A percentile compares a stretch with the other conserved stretches of the same genome.
phyloP scores from a whole-genome alignment of 2,888 invertebrate genomes.

The Drosophila algonquin region DNA sequence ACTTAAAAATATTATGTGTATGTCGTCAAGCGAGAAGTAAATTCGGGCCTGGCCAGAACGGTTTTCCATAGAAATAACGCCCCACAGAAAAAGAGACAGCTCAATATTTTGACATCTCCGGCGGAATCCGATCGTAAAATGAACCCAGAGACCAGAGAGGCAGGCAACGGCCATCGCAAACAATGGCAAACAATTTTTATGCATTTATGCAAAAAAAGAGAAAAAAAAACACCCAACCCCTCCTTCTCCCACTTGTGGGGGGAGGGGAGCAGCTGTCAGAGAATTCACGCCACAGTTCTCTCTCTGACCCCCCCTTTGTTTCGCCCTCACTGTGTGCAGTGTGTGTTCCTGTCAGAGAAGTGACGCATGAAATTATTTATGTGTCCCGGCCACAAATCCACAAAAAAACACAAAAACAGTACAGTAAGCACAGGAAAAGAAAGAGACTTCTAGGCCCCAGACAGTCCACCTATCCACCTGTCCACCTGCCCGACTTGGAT shows the following conservation, averaged over 20 bases:
- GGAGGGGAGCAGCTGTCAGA: constrained; percentile 59
- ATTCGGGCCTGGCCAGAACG: constrained; percentile 41
- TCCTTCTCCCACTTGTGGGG: constrained; percentile 2
- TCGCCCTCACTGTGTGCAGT: constrained; percentile 26
- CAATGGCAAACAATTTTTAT: constrained; percentile 77
- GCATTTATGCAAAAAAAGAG: constrained; percentile 73
- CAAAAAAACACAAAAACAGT: constrained; percentile 1
- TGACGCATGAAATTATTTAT: constrained; percentile 71
- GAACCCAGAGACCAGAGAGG: constrained; percentile 21
- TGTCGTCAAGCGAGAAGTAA: constrained; percentile 38
- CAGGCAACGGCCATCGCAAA: constrained; percentile 49
- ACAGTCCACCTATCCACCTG: not conserved
- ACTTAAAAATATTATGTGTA: constrained; percentile 20
- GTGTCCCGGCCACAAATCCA: constrained; percentile 15
- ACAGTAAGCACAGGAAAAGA: constrained; percentile 15
- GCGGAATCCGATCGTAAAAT: constrained; percentile 31
- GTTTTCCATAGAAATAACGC: constrained; percentile 37
- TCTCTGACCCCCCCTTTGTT: constrained; percentile 14
- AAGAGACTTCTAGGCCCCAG: not conserved
- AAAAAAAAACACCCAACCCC: not conserved
- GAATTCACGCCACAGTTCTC: constrained; percentile 69
- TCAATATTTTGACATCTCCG: constrained; percentile 76
- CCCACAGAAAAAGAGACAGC: constrained; percentile 63
- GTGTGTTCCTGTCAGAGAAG: constrained; percentile 65
- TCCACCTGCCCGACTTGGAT: not conserved